These are phyloP conservation scores for Drosophila borealis DNA, from an alignment of 2,888 invertebrate species.

Conservation along the genomic window DNA sequence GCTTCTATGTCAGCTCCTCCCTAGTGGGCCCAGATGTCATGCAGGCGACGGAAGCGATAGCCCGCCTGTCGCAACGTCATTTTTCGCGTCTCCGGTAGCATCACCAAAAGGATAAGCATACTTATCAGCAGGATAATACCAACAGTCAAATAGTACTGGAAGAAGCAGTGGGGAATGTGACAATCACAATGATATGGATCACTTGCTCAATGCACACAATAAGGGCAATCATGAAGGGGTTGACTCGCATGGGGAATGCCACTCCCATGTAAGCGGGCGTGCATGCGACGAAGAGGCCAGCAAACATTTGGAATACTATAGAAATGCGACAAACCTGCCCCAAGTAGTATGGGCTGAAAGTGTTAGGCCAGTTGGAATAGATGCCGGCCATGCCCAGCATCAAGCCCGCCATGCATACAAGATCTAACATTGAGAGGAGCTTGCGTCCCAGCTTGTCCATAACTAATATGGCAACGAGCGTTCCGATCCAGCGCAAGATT, in stretches of 20 bases:
- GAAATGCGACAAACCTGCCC: slow-evolving; percentile 50
- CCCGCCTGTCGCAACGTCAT: slow-evolving; percentile 51
- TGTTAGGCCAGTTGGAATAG: slow-evolving; percentile 33
- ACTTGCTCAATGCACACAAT: slow-evolving; percentile 69
- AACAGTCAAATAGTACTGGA: slow-evolving; percentile 53
- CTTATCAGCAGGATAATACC: slow-evolving; percentile 58
- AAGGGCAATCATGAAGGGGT: slow-evolving; percentile 66
- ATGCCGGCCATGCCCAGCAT: slow-evolving; percentile 65
- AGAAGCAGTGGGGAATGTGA: slow-evolving; percentile 35
- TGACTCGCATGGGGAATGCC: slow-evolving; percentile 73
- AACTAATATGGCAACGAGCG: slow-evolving; percentile 38
- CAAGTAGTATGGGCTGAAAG: slow-evolving; percentile 37
- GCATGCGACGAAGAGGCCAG: slow-evolving; percentile 71
- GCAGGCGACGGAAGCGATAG: slow-evolving; percentile 35
- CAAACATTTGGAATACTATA: slow-evolving; percentile 68
- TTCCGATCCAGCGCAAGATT: slow-evolving; percentile 67
- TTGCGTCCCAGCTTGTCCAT: slow-evolving; percentile 73
- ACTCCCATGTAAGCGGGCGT: slow-evolving; percentile 75
- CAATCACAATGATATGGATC: slow-evolving; percentile 64
- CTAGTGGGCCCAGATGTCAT: slow-evolving; percentile 42
- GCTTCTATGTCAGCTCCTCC: not conserved
- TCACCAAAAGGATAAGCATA: slow-evolving; percentile 37
- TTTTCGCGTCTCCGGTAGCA: slow-evolving; percentile 56
- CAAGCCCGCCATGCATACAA: slow-evolving; percentile 62
- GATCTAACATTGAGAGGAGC: slow-evolving; percentile 52